A percentile compares a stretch with the other conserved stretches of the same genome.
Conservation (phyloP, 2,113 vertebrate genomes). For the Brachionichthys hirsutus region DNA sequence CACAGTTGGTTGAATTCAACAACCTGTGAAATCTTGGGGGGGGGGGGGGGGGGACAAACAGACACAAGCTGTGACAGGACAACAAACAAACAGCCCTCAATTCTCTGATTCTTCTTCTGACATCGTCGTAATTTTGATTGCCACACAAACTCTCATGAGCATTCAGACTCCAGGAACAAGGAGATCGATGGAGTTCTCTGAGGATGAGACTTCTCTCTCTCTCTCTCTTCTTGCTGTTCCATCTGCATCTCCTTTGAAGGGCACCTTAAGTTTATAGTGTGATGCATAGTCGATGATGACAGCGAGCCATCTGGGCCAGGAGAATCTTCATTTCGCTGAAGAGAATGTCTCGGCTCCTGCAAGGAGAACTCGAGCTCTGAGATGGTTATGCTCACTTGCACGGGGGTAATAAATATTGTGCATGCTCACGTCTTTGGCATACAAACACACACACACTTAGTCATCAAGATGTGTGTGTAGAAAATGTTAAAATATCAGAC, state of each 20-base stretch:
- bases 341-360: conserved; percentile 43
- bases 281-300: conserved; percentile 27
- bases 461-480: conserved; percentile 15
- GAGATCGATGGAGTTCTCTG: conserved; percentile 32
- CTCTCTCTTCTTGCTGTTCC: conserved; percentile 8
- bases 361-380: conserved; percentile 53
- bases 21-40: no score
- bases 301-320: conserved; percentile 26
- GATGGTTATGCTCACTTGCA: conserved; percentile 22
- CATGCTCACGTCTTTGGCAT: conserved; percentile 28
- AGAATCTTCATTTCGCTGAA: conserved; percentile 39
- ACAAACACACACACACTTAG: conserved; percentile 13
- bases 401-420: conserved; percentile 41
- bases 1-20: no score
- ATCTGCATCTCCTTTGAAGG: conserved; percentile 21
- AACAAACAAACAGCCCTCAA: no score
- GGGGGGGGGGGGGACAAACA: no score
- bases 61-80: no score
- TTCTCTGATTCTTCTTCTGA: no score
- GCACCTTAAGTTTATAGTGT: conserved; percentile 27
- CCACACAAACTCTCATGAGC: not conserved
- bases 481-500: conserved; percentile 14
- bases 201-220: conserved; percentile 42
- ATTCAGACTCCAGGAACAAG: conserved; percentile 18
- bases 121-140: no score